A percentile compares a stretch with the other conserved stretches of the same genome.
Conservation (phyloP, 1,140 invertebrate species). For the Diorhabda carinulata region DNA sequence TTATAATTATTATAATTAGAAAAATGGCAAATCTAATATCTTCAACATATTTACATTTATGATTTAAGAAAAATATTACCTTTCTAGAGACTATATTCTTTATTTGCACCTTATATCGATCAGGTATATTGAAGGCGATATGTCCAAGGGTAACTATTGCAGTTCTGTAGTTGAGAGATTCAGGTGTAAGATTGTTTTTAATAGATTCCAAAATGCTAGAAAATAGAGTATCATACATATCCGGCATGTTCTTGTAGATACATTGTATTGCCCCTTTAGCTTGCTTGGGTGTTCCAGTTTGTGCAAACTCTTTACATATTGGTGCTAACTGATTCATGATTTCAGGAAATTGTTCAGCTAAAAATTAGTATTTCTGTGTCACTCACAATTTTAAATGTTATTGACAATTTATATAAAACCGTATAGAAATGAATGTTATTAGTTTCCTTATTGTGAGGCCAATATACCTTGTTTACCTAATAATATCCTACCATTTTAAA, state of each 20-base stretch:
- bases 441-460: no score
- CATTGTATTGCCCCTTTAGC: conserved; percentile 94
- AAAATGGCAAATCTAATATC: no score
- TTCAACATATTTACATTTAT: no score
- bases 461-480: no score
- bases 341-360: conserved; percentile 68
- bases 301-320: conserved; percentile 81
- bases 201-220: conserved; percentile 81
- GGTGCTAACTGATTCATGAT: conserved; percentile 72
- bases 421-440: no score
- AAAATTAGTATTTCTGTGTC: conserved; percentile 27
- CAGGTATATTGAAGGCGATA: conserved; percentile 87
- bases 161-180: conserved; percentile 82
- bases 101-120: conserved; percentile 82
- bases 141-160: conserved; percentile 92
- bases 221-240: conserved; percentile 76
- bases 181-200: conserved; percentile 70
- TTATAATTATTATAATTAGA: no score
- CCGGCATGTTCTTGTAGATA: conserved; percentile 80
- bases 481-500: no score
- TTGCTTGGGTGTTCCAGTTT: conserved; percentile 87
- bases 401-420: no score
- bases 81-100: conserved; percentile 93
- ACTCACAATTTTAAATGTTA: no score
- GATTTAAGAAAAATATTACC: conserved; percentile 49